phyloP scores from a whole-genome alignment of 2,113 vertebrate genomes.

The Megaceryle torquata region DNA sequence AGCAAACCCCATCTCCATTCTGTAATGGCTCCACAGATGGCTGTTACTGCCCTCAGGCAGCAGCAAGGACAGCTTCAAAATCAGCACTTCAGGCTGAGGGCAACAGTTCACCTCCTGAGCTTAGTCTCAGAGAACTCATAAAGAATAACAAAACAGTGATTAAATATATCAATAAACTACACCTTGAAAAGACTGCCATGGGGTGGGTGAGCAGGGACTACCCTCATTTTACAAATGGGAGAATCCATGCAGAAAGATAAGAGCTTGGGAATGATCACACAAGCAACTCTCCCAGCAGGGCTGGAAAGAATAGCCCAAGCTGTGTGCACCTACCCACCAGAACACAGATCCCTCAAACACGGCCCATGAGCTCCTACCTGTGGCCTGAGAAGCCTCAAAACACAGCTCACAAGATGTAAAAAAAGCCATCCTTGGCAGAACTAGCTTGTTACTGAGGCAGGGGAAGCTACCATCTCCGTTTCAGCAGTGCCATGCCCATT shows the following conservation, averaged over 20 bases:
- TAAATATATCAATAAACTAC: background rate
- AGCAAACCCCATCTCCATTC: background rate
- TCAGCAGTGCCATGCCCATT: background rate
- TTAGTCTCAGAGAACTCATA: background rate
- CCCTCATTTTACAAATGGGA: background rate
- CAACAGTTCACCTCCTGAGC: background rate
- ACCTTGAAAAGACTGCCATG: background rate
- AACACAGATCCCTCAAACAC: background rate
- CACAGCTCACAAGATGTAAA: background rate
- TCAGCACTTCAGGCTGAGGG: background rate
- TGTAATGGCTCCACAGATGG: background rate
- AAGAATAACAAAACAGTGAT: background rate
- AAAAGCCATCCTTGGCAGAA: background rate
- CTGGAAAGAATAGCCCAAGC: background rate
- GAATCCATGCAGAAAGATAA: background rate
- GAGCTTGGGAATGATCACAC: background rate
- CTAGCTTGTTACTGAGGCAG: accelerated
- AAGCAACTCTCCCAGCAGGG: background rate
- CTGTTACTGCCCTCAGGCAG: background rate
- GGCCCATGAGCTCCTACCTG: constrained; percentile 27
- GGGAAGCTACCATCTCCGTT: accelerated
- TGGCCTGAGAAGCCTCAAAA: background rate
- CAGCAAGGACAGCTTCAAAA: background rate
- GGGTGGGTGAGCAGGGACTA: background rate
- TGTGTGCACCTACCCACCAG: background rate